Evolutionary conservation across 2,888 invertebrate genomes (phyloP).

Genomic region (Tyria jacobaeae): DNA sequence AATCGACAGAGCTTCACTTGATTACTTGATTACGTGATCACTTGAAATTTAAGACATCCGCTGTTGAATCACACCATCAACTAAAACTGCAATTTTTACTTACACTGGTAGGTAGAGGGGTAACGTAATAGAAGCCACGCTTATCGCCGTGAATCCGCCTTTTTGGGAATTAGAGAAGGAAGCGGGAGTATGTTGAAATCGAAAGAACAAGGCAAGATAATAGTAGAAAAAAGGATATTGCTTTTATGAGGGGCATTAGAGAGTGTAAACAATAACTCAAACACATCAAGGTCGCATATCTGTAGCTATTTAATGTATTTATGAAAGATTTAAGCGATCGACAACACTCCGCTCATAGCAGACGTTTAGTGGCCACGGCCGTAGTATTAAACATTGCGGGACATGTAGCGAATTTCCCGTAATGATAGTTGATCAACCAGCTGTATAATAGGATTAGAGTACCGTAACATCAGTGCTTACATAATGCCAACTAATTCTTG

Average conservation of each 20-base stretch:
- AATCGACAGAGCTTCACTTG: not conserved
- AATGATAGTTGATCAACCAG: conserved; percentile 6
- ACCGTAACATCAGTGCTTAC: not conserved
- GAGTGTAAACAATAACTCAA: no score
- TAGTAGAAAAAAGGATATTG: no score
- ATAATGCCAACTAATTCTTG: not conserved
- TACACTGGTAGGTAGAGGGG: no score
- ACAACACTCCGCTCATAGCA: not conserved
- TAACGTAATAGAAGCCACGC: no score
- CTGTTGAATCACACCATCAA: not conserved
- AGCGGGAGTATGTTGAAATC: no score
- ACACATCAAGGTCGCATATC: no score
- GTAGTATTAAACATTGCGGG: conserved; percentile 21
- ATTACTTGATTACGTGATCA: not conserved
- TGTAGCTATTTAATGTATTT: not conserved
- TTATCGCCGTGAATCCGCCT: no score
- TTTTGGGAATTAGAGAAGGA: no score
- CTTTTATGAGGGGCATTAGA: no score
- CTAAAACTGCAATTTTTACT: no score
- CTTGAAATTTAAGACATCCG: not conserved
- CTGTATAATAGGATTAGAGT: conserved; percentile 12
- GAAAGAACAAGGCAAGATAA: no score
- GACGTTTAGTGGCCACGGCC: conserved; percentile 4
- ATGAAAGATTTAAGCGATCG: not conserved
- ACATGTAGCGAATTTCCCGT: conserved; percentile 11